phyloP scores from a whole-genome alignment of 1,140 invertebrate genomes.

The Pogonus chalceus region DNA sequence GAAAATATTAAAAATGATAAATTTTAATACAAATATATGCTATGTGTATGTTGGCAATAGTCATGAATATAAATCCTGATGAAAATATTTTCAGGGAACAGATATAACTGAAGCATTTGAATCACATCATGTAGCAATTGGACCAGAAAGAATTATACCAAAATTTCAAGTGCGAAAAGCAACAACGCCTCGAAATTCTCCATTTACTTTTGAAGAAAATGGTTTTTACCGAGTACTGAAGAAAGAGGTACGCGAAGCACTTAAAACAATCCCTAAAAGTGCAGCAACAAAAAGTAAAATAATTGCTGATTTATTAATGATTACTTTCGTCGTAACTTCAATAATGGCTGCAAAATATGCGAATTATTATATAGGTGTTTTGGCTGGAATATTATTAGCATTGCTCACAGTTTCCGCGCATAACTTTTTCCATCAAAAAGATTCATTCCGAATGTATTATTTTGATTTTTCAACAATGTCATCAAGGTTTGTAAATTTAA shows the following conservation, averaged over 20 bases:
- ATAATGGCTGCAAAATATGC: constrained; percentile 40
- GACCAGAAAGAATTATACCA: constrained; percentile 41
- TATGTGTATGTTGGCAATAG: no score
- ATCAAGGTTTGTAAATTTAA: constrained; percentile 44
- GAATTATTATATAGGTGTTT: constrained; percentile 33
- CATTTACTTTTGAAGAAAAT: constrained; percentile 50
- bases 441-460: constrained; percentile 75
- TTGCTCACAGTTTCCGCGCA: constrained; percentile 53
- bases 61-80: no score
- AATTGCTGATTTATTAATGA: constrained; percentile 43
- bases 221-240: constrained; percentile 61
- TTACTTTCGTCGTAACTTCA: constrained; percentile 39
- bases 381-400: constrained; percentile 44
- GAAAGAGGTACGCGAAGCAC: constrained; percentile 34
- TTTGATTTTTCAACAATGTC: constrained; percentile 59
- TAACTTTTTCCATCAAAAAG: constrained; percentile 72
- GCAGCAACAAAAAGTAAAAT: constrained; percentile 36
- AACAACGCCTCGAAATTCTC: constrained; percentile 41
- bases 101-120: constrained; percentile 67
- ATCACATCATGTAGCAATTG: constrained; percentile 42
- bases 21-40: no score
- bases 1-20: no score
- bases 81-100: constrained; percentile 47
- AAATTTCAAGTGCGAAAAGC: constrained; percentile 50
- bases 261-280: constrained; percentile 21